Percentiles rank a stretch among this genome's conserved stretches.
Conservation (phyloP, 1,140 invertebrate genomes). For the Drosophila repleta region DNA sequence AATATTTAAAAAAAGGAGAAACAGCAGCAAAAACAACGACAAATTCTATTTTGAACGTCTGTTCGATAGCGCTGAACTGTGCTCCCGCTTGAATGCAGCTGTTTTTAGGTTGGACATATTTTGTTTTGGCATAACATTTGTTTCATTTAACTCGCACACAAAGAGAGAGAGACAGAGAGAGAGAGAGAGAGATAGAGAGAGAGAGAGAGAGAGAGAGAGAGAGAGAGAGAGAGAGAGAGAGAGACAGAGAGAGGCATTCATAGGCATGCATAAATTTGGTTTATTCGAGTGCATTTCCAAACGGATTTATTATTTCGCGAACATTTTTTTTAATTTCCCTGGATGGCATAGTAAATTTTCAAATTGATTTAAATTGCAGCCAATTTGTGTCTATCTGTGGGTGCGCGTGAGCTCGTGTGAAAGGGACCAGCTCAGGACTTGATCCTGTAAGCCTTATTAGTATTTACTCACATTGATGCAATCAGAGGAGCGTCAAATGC, state of each 20-base stretch:
- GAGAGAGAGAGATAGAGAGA: no score
- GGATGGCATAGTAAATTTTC: conserved; percentile 52
- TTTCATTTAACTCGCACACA: conserved; percentile 29
- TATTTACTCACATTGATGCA: conserved; percentile 39
- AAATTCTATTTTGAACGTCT: conserved; percentile 10
- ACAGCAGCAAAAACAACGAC: conserved; percentile 30
- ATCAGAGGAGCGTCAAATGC: conserved; percentile 15
- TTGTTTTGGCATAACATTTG: conserved; percentile 46
- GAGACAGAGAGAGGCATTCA: not conserved
- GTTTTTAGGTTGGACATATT: conserved; percentile 37
- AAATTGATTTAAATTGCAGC: conserved; percentile 76
- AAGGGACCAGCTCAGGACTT: conserved; percentile 11
- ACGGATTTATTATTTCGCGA: conserved; percentile 75
- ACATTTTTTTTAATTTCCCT: conserved; percentile 63
- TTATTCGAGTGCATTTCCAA: conserved; percentile 44
- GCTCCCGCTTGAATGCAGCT: conserved; percentile 10
- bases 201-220: no score
- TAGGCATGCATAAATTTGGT: conserved; percentile 5
- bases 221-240: not conserved
- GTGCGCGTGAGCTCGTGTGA: not conserved
- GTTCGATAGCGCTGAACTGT: not conserved
- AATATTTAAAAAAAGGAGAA: conserved; percentile 48
- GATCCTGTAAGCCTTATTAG: conserved; percentile 49
- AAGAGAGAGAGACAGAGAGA: no score
- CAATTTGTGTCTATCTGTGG: conserved; percentile 41